A percentile compares a stretch with the other conserved stretches of the same genome.
Conservation (phyloP, 2,888 invertebrate genomes). For the Ellobium chinense region DNA sequence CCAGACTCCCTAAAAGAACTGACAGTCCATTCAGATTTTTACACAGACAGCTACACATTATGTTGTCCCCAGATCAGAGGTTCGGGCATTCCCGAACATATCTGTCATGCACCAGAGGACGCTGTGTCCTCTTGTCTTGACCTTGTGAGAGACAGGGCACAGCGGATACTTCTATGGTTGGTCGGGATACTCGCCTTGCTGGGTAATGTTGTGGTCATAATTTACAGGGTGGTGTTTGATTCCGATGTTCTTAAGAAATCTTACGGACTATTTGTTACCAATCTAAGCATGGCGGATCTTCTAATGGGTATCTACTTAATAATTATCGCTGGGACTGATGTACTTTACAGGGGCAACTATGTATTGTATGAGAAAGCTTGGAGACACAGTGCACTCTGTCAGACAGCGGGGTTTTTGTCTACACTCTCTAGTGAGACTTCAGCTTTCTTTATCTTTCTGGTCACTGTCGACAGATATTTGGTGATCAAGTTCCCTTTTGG, state of each 20-base stretch:
- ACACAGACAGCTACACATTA: not conserved
- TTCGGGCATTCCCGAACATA: not conserved
- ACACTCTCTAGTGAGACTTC: not conserved
- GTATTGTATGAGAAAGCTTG: not conserved
- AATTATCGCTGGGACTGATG: constrained; percentile 57
- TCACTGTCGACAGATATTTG: constrained; percentile 10
- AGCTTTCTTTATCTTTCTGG: not conserved
- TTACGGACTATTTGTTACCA: constrained; percentile 23
- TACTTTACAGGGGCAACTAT: constrained; percentile 56
- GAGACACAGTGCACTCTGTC: not conserved
- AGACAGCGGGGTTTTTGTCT: not conserved
- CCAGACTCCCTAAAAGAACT: not conserved
- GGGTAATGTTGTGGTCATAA: constrained; percentile 55
- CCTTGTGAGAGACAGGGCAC: constrained; percentile 51
- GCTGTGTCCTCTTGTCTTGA: constrained; percentile 58
- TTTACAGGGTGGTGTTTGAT: constrained; percentile 56
- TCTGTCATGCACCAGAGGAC: constrained; percentile 51
- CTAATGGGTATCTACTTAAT: constrained; percentile 60
- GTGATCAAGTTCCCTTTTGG: not conserved
- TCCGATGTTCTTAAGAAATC: constrained; percentile 45
- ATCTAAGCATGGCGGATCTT: constrained; percentile 53
- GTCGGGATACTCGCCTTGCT: constrained; percentile 52
- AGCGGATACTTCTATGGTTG: too few relatives aligned
- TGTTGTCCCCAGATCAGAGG: constrained; percentile 17
- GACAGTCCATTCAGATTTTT: not conserved